These are phyloP conservation scores for Nothoprocta perdicaria DNA, from an alignment of 2,113 vertebrate species.

Conservation along the genomic window DNA sequence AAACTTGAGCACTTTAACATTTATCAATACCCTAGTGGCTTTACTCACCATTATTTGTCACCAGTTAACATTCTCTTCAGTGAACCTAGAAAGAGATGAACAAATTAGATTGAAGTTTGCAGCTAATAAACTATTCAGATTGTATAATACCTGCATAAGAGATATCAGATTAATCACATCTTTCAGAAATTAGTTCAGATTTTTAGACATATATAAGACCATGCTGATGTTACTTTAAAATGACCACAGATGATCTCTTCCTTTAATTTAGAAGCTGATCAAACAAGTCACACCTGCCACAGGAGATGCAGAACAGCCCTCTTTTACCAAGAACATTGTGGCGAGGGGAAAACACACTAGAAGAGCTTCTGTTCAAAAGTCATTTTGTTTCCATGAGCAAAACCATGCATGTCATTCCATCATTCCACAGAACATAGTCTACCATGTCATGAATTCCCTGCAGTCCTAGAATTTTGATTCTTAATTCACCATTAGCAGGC, in stretches of 20 bases:
- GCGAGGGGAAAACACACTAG: background rate
- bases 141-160: background rate
- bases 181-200: background rate
- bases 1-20: background rate
- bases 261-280: background rate
- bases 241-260: background rate
- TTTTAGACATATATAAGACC: background rate
- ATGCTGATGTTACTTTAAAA: background rate
- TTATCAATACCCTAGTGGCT: background rate
- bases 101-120: background rate
- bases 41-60: slow-evolving; percentile 27
- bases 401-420: background rate
- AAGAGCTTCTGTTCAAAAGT: background rate
- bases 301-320: background rate
- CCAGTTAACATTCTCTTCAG: background rate
- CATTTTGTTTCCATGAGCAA: background rate
- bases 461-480: background rate
- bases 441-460: background rate
- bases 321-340: background rate
- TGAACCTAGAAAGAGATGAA: background rate
- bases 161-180: background rate
- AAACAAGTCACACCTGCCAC: background rate
- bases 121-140: background rate
- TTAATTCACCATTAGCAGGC: background rate
- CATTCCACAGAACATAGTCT: background rate